Percentiles rank a stretch among this genome's conserved stretches.
Conservation (phyloP, 2,888 invertebrate genomes). For the Drosophila acutilabella region DNA sequence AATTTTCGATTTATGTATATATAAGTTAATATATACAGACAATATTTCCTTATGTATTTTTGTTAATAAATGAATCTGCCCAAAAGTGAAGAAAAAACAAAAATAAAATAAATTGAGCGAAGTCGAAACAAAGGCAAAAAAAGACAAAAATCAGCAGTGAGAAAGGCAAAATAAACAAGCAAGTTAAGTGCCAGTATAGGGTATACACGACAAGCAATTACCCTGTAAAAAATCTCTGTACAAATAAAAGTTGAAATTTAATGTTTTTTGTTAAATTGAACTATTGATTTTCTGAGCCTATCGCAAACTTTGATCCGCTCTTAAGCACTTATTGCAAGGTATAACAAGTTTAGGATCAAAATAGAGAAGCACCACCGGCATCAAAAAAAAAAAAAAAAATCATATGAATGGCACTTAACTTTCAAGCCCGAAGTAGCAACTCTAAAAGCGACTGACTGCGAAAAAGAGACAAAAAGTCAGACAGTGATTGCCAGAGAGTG, state of each 20-base stretch:
- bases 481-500: neutral
- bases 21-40: constrained; percentile 16
- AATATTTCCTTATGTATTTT: constrained; percentile 43
- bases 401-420: constrained; percentile 79
- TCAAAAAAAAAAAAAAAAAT: constrained; percentile 48
- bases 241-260: too few species aligned
- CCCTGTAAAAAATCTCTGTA: neutral
- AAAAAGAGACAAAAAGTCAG: neutral
- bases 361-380: constrained; percentile 30
- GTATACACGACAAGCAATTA: neutral
- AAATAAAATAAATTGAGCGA: constrained; percentile 9
- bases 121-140: constrained; percentile 50
- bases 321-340: neutral
- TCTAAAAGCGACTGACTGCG: constrained; percentile 15
- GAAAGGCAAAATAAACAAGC: constrained; percentile 30
- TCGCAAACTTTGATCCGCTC: neutral
- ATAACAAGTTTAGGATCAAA: constrained; percentile 57
- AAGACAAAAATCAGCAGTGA: constrained; percentile 46
- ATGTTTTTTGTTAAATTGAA: too few species aligned
- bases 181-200: neutral
- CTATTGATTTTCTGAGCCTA: neutral
- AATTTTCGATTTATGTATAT: neutral
- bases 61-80: constrained; percentile 60
- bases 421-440: constrained; percentile 42
- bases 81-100: constrained; percentile 12